Percentiles rank a stretch among this genome's conserved stretches.
Evolutionary conservation across 2,113 vertebrate species (phyloP).

Genomic region (Ia io): DNA sequence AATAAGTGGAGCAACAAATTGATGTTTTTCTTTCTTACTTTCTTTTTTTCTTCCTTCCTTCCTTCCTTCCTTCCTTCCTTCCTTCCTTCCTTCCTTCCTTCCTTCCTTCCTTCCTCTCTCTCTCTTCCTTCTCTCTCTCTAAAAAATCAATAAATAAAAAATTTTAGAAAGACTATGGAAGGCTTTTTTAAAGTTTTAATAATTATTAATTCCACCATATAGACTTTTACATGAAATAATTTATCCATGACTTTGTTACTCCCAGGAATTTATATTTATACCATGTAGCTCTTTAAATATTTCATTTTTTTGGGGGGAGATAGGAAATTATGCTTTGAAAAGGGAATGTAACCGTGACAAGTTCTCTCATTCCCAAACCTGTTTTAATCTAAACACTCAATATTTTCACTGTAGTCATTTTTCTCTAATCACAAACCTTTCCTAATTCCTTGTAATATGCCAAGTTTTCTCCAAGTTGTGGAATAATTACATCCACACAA

Average conservation of each 20-base stretch:
- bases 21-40: not conserved
- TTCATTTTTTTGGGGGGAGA: not conserved
- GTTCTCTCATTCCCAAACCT: not conserved
- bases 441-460: not conserved
- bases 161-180: not conserved
- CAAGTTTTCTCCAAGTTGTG: not conserved
- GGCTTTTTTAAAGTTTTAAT: conserved; percentile 51
- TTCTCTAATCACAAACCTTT: not conserved
- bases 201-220: conserved; percentile 51
- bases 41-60: no score
- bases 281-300: conserved; percentile 1
- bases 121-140: not conserved
- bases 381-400: conserved; percentile 25
- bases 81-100: no score
- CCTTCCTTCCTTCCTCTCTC: no score
- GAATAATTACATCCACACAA: not conserved
- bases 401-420: conserved; percentile 31
- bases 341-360: not conserved
- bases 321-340: conserved; percentile 39
- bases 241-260: not conserved
- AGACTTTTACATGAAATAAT: conserved; percentile 42
- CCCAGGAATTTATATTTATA: not conserved
- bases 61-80: no score
- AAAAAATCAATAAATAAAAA: not conserved
- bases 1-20: not conserved